These are phyloP conservation scores for Stichopus chloronotus DNA, from an alignment of 35 echinoderm and acorn worm genomes.

Conservation along the genomic window DNA sequence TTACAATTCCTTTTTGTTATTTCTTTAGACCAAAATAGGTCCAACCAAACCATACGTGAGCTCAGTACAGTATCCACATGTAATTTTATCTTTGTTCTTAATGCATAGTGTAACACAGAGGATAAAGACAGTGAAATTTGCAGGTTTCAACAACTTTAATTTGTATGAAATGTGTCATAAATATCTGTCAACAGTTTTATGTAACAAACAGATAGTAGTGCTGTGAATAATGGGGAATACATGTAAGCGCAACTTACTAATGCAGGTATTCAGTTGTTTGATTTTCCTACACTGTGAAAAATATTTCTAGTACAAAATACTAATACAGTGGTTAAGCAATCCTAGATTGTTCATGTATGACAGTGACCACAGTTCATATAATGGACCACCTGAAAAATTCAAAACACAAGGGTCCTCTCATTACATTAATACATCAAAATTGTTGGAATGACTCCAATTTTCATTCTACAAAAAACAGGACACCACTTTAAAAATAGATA, in stretches of 20 bases:
- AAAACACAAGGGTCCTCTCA: background rate
- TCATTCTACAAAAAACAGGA: background rate
- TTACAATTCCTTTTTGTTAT: too few relatives aligned
- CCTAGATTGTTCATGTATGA: background rate
- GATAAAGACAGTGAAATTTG: background rate
- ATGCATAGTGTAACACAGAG: background rate
- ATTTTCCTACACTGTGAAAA: background rate
- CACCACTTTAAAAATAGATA: background rate
- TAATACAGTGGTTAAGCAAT: background rate
- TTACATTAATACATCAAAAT: too few relatives aligned
- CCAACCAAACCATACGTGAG: background rate
- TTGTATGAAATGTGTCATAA: slow-evolving; percentile 10
- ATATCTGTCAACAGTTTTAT: slow-evolving; percentile 6
- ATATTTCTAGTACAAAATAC: background rate
- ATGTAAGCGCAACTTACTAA: background rate
- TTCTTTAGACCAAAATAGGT: background rate
- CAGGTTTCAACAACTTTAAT: background rate
- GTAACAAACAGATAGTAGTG: background rate
- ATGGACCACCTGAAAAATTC: slow-evolving; percentile 14
- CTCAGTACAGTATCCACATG: background rate
- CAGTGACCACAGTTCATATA: too few relatives aligned
- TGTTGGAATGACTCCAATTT: background rate
- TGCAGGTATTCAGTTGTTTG: background rate
- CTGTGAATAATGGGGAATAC: background rate
- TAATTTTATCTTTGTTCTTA: background rate